Conservation (phyloP, 2,797 vertebrate species). For the Heterohyrax brucei region DNA sequence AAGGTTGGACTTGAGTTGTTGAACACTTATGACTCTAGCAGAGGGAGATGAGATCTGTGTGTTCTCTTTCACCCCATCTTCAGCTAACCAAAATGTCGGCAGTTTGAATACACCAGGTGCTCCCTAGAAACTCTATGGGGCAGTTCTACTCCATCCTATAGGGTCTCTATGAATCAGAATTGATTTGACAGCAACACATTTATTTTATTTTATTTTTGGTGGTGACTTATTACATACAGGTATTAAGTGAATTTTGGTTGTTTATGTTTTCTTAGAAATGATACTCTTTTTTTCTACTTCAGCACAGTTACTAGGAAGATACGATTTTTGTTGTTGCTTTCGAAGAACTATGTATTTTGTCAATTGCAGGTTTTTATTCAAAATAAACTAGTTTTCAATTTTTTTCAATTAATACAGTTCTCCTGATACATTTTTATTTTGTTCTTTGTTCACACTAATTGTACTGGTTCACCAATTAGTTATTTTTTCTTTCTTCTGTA, state of each 20-base stretch:
- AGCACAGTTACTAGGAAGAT: not conserved
- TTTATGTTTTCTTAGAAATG: not conserved
- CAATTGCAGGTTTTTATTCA: not conserved
- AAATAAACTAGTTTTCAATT: not conserved
- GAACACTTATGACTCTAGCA: not conserved
- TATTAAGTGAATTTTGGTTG: slow-evolving; percentile 12
- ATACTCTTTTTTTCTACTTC: not conserved
- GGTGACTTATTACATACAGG: not conserved
- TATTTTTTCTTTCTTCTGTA: not conserved
- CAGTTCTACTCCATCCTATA: no score
- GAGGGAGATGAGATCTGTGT: not conserved
- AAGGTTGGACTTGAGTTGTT: not conserved
- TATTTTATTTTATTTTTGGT: no score
- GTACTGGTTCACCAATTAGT: not conserved
- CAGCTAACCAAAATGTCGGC: not conserved
- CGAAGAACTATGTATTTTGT: not conserved
- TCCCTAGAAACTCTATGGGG: no score
- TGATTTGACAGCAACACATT: no score
- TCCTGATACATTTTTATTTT: not conserved
- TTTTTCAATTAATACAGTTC: slow-evolving; percentile 1
- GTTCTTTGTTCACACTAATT: not conserved
- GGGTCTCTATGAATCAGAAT: no score
- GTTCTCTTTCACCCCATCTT: slow-evolving; percentile 6
- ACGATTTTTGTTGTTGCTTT: not conserved
- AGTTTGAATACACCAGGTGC: no score